phyloP scores from a whole-genome alignment of 2,888 invertebrate genomes.

The Eristalis intricaria region DNA sequence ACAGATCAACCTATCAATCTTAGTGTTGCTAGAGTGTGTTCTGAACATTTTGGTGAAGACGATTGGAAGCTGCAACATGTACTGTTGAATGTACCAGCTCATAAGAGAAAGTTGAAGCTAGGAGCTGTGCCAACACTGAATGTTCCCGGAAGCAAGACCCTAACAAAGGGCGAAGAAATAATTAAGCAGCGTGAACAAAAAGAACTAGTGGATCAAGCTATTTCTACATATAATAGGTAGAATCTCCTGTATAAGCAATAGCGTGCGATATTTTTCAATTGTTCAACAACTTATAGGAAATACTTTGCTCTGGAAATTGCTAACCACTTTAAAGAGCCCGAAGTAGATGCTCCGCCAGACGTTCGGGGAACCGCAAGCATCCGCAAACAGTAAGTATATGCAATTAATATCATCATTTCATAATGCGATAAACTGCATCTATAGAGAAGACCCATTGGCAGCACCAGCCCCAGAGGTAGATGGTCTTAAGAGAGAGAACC shows the following conservation, averaged over 20 bases:
- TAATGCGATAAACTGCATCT: not conserved
- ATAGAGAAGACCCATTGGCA: constrained; percentile 17
- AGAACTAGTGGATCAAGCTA: constrained; percentile 21
- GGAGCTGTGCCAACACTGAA: constrained; percentile 19
- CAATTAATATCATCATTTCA: not conserved
- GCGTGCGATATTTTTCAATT: not conserved
- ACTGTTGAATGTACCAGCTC: constrained; percentile 14
- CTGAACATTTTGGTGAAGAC: constrained; percentile 22
- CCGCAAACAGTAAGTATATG: not conserved
- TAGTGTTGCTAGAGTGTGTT: constrained; percentile 29
- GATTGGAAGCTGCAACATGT: constrained; percentile 28
- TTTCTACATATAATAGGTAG: constrained; percentile 27
- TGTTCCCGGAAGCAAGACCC: not conserved
- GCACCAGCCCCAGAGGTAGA: constrained; percentile 1
- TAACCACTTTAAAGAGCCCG: constrained; percentile 16
- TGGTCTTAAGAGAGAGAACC: not conserved
- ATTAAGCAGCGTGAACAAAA: not conserved
- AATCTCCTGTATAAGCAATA: not conserved
- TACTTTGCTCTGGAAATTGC: constrained; percentile 12
- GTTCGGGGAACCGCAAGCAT: not conserved
- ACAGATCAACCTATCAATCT: not conserved
- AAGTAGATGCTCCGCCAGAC: not conserved
- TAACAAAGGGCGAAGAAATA: not conserved
- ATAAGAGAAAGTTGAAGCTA: constrained; percentile 22
- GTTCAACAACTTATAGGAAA: not conserved